A percentile compares a stretch with the other conserved stretches of the same genome.
phyloP scores from a whole-genome alignment of 2,888 invertebrate genomes.

The Brachypalpus laphriformis region DNA sequence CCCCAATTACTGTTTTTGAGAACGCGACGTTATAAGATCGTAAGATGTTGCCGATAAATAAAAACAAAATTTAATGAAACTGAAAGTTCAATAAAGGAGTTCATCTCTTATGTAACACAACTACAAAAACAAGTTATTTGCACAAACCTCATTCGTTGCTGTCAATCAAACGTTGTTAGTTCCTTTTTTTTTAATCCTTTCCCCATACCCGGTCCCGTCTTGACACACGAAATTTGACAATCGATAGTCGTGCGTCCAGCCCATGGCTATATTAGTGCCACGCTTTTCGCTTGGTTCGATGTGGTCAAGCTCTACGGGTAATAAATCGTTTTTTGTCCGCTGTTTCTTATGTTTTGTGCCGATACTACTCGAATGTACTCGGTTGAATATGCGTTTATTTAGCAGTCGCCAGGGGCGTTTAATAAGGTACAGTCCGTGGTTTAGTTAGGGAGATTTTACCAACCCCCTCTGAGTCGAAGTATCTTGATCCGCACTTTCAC shows the following conservation, averaged over 20 bases:
- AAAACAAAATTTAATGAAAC: neutral
- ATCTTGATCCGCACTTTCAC: constrained; percentile 24
- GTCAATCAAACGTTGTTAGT: neutral
- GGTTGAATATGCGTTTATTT: constrained; percentile 5
- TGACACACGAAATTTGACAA: constrained; percentile 3
- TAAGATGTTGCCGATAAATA: no score
- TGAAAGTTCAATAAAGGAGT: neutral
- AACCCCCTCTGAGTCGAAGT: neutral
- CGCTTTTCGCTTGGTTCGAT: constrained; percentile 21
- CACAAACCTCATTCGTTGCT: neutral
- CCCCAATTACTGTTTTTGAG: no score
- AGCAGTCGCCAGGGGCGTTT: constrained; percentile 14
- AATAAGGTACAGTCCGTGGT: no score
- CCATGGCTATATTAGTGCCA: constrained; percentile 34
- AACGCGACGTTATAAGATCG: no score
- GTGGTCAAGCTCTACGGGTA: constrained; percentile 23
- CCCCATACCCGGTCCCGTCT: neutral
- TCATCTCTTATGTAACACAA: neutral
- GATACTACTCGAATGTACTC: neutral
- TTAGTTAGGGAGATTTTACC: no score
- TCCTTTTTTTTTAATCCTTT: neutral
- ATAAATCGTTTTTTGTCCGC: constrained; percentile 32
- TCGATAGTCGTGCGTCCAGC: neutral
- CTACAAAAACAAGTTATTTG: neutral
- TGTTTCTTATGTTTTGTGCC: constrained; percentile 21